These are phyloP conservation scores for Coregonus sp. DNA, from an alignment of 2,797 vertebrate species.

Conservation along the genomic window DNA sequence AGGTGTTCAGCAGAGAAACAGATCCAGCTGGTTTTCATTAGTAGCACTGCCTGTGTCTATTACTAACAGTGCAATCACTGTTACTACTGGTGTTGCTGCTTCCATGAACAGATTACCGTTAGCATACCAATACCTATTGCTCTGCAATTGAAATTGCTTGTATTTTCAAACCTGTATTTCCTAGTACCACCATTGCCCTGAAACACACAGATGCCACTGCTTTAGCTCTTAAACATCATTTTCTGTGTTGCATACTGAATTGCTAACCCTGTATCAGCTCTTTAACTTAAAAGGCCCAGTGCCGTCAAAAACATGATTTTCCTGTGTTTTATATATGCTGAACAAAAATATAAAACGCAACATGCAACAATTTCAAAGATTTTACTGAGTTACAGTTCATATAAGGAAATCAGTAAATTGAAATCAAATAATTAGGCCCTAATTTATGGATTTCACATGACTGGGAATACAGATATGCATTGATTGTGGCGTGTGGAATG, in stretches of 20 bases:
- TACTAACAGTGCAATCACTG: conserved; percentile 51
- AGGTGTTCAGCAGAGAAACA: conserved; percentile 52
- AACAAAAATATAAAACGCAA: too few relatives aligned
- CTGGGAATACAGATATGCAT: too few relatives aligned
- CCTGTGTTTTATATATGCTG: too few relatives aligned
- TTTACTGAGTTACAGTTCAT: too few relatives aligned
- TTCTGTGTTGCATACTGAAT: not conserved
- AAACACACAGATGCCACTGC: not conserved
- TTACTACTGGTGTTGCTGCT: conserved; percentile 44
- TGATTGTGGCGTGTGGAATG: too few relatives aligned
- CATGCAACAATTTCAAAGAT: too few relatives aligned
- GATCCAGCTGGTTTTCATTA: conserved; percentile 66
- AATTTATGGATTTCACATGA: too few relatives aligned
- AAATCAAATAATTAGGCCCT: too few relatives aligned
- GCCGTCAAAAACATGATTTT: too few relatives aligned
- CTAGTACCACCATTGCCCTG: not conserved
- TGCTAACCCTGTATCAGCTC: not conserved
- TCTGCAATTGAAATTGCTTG: not conserved
- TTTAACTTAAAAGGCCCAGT: not conserved
- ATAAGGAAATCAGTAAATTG: too few relatives aligned
- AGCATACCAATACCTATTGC: conserved; percentile 15
- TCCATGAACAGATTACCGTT: conserved; percentile 33
- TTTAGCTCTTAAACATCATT: not conserved
- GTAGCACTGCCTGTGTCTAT: conserved; percentile 50
- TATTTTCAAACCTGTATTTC: not conserved